A percentile compares a stretch with the other conserved stretches of the same genome.
These are phyloP conservation scores for Acanthosepion esculentum DNA, from an alignment of 2,888 invertebrate genomes.

Conservation along the genomic window DNA sequence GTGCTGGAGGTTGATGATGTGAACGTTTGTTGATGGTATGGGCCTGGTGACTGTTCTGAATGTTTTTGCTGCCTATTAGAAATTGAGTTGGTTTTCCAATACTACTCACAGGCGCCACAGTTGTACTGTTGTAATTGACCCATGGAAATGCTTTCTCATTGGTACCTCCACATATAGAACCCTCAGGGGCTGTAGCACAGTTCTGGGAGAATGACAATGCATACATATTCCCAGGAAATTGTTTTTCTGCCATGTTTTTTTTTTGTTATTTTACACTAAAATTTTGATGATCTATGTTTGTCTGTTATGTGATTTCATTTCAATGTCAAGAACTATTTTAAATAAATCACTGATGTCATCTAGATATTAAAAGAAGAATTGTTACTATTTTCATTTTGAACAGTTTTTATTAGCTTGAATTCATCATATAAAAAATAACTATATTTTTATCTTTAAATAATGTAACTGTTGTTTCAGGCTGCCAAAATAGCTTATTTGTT, in stretches of 20 bases:
- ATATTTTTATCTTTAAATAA: background rate
- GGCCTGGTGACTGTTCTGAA: background rate
- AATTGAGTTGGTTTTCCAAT: background rate
- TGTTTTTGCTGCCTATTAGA: background rate
- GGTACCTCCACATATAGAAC: background rate
- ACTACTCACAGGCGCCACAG: background rate
- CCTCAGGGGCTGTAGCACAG: conserved; percentile 6
- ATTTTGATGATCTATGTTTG: background rate
- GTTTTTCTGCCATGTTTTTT: conserved; percentile 36
- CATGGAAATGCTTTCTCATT: conserved; percentile 40
- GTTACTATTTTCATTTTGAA: background rate
- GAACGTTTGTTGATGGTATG: background rate
- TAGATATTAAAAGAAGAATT: background rate
- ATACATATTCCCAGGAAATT: conserved; percentile 41
- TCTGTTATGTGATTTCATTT: background rate
- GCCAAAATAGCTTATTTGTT: no score
- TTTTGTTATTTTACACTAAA: background rate
- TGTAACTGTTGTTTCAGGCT: background rate
- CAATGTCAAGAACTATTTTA: background rate
- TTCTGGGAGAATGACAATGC: conserved; percentile 34
- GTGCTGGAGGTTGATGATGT: background rate
- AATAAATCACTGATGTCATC: background rate
- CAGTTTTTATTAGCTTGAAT: background rate
- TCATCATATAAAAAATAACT: background rate
- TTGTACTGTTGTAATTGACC: conserved; percentile 1